Percentiles rank a stretch among this genome's conserved stretches.
These are phyloP conservation scores for Drosophila punjabiensis DNA, from an alignment of 1,140 invertebrate genomes.

Conservation along the genomic window DNA sequence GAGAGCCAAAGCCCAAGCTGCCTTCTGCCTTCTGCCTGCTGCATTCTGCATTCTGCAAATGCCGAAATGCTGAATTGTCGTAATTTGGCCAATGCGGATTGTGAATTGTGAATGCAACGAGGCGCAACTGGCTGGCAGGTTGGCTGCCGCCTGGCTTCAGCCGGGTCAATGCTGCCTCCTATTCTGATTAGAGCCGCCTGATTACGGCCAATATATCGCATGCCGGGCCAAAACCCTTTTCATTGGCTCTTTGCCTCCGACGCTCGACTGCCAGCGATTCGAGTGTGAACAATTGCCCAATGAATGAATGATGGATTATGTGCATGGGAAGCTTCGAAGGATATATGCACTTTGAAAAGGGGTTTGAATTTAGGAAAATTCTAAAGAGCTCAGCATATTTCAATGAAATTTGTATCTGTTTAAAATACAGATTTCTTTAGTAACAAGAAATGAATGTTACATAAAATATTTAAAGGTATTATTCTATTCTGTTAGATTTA, in stretches of 20 bases:
- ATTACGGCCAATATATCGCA: constrained; percentile 63
- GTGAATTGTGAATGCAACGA: constrained; percentile 48
- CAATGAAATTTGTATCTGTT: too few species aligned
- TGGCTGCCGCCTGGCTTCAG: constrained; percentile 20
- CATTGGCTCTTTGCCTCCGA: constrained; percentile 36
- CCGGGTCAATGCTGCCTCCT: constrained; percentile 40
- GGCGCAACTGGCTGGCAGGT: constrained; percentile 23
- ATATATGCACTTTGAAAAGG: background rate
- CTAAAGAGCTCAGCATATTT: background rate
- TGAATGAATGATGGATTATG: constrained; percentile 49
- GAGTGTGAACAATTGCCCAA: constrained; percentile 71
- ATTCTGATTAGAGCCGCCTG: constrained; percentile 70
- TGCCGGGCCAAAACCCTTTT: constrained; percentile 29
- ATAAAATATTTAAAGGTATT: background rate
- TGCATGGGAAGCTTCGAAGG: background rate
- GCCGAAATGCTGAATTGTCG: constrained; percentile 58
- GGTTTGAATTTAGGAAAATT: background rate
- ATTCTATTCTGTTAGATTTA: background rate
- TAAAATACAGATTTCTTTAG: background rate
- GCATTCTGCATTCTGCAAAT: constrained; percentile 22
- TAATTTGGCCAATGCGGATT: constrained; percentile 52
- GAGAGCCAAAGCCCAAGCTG: constrained; percentile 11
- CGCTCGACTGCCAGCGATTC: constrained; percentile 44
- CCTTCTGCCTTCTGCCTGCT: background rate
- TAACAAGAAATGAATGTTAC: background rate